Evolutionary conservation across 2,888 invertebrate genomes (phyloP), one percentile per base, ranked within the genome.

Genomic region (Leptopilina syphax): DNA sequence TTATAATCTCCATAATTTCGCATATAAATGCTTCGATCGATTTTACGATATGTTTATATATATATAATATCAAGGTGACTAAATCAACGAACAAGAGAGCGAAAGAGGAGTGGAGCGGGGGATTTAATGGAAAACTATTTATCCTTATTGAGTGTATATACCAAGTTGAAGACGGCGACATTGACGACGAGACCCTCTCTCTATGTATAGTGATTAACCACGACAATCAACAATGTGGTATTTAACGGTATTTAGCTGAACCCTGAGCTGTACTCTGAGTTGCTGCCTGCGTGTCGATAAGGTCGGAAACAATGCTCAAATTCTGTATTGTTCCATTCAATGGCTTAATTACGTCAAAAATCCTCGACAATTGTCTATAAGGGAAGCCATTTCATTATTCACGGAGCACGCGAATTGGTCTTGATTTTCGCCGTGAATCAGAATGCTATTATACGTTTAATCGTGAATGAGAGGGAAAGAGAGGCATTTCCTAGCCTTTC

Each of bases 311-410:
- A 90, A 89, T 89, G 87, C 89, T 83, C 88, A 89, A 89, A 89
- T 89, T 89, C 88, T 84, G 87, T 86, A 90, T 90, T 90, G 89
- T 90, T 87, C 87, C 80, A 81, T 82, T 87, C 88, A 86, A 87
- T 89, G 86, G 88, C 88, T 89, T 89, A 90, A 90, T 89, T 89
- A 89, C 87, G 87, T 80, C 87, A 89, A 89, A 90, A 89, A 86
- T 88, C 84, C 82, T 79, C 79, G 84, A 82, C 84, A 81, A 88
- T 89, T 88, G 88, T 88, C 88, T 85, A 50, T 50, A 79, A 83
- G 84, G 80, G 86, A 85, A 86, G 82, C 85, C 85, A 85, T 88
- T 88, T 84, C 80, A 77, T 73, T 73, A 84, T 83, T 82, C 81
- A 81, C 66, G 68, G 12, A 78, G 66, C 65, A 79, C 79, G 66